A percentile compares a stretch with the other conserved stretches of the same genome.
phyloP scores from a whole-genome alignment of 2,888 invertebrate species.

The Pachliopta kotzebuea region DNA sequence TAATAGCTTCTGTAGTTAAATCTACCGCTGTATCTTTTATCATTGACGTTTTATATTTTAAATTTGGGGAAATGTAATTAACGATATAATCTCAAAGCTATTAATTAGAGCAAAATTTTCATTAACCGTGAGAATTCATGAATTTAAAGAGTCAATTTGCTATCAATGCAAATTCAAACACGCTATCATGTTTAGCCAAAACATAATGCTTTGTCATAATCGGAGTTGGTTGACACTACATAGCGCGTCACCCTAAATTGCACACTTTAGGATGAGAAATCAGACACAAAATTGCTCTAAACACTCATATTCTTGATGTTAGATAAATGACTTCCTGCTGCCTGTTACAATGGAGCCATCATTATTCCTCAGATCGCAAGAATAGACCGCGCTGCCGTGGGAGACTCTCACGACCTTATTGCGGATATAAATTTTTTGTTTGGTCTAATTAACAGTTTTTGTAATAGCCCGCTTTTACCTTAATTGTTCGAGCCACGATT shows the following conservation, averaged over 20 bases:
- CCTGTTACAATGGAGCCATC: constrained; percentile 73
- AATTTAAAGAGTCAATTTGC: not conserved
- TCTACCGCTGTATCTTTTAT: no score
- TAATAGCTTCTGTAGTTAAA: no score
- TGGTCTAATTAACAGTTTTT: constrained; percentile 79
- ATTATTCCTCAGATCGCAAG: constrained; percentile 67
- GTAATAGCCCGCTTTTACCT: constrained; percentile 75
- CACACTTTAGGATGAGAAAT: constrained; percentile 75
- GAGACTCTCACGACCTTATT: constrained; percentile 77
- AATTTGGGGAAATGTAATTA: not conserved
- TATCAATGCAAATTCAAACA: constrained; percentile 11
- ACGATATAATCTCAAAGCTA: not conserved
- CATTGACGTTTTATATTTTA: not conserved
- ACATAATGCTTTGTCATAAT: constrained; percentile 17
- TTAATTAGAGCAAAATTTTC: not conserved
- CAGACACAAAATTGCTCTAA: constrained; percentile 77
- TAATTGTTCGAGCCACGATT: constrained; percentile 57
- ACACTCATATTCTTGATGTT: constrained; percentile 80
- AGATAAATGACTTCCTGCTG: constrained; percentile 80
- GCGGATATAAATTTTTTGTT: constrained; percentile 78
- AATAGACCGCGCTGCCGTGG: constrained; percentile 70
- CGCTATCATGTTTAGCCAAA: constrained; percentile 23
- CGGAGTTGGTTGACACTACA: constrained; percentile 38
- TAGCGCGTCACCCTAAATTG: constrained; percentile 64
- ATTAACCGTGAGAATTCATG: constrained; percentile 9